A percentile compares a stretch with the other conserved stretches of the same genome.
phyloP scores from a whole-genome alignment of 2,888 invertebrate species.

The Poecilobothrus nobilitatus region DNA sequence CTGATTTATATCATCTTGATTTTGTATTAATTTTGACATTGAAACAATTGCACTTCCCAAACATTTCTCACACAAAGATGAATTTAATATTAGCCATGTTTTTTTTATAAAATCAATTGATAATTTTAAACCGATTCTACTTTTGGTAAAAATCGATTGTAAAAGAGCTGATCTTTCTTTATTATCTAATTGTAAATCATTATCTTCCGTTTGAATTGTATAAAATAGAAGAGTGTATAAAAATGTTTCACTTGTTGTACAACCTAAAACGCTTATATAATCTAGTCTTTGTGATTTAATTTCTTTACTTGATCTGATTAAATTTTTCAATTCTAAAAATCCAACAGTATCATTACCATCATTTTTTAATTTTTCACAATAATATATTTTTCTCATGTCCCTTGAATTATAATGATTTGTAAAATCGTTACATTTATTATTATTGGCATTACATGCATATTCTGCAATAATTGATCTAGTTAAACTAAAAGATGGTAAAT shows the following conservation, averaged over 20 bases:
- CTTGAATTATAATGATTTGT: neutral
- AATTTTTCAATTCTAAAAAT: neutral
- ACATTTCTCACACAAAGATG: neutral
- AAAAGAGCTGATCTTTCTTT: neutral
- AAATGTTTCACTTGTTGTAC: neutral
- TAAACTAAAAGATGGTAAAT: neutral
- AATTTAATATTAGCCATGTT: neutral
- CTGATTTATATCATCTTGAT: neutral
- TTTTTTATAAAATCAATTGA: neutral
- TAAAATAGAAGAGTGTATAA: neutral
- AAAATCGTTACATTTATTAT: neutral
- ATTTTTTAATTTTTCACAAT: conserved; percentile 5
- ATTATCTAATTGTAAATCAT: neutral
- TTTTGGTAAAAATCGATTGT: neutral
- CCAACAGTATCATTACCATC: neutral
- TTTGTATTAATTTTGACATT: neutral
- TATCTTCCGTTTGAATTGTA: neutral
- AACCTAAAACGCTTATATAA: neutral
- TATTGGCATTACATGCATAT: neutral
- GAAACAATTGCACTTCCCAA: neutral
- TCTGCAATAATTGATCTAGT: neutral
- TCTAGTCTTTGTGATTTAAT: neutral
- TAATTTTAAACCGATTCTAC: neutral
- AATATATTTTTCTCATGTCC: neutral
- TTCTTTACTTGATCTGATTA: neutral